phyloP scores from a whole-genome alignment of 92 coral and sea anemone species.

The Zoanthus gigantus region DNA sequence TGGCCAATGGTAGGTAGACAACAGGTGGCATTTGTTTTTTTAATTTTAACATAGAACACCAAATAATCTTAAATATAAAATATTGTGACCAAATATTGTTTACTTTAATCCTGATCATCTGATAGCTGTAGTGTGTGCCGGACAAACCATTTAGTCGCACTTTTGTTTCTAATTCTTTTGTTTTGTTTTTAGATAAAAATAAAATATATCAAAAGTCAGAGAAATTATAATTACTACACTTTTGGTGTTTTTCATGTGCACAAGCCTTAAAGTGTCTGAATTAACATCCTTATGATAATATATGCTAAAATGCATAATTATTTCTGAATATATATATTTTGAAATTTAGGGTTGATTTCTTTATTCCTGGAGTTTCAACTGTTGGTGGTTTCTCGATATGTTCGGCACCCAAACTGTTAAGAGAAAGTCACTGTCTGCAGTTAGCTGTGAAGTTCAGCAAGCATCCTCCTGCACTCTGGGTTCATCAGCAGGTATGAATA shows the following conservation, averaged over 20 bases:
- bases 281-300: background rate
- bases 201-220: too few species aligned
- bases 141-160: too few species aligned
- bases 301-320: background rate
- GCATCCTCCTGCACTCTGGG: conserved; percentile 96
- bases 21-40: background rate
- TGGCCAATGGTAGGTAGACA: conserved; percentile 90
- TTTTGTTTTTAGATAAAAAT: too few species aligned
- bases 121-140: too few species aligned
- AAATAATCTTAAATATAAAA: too few species aligned
- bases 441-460: conserved; percentile 84
- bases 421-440: conserved; percentile 55
- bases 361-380: conserved; percentile 85
- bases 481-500: conserved; percentile 72
- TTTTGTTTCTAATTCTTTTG: too few species aligned
- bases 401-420: conserved; percentile 76
- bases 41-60: background rate
- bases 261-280: too few species aligned
- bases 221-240: too few species aligned
- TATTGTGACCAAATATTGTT: too few species aligned
- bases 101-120: too few species aligned
- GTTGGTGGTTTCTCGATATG: conserved; percentile 96
- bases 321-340: background rate
- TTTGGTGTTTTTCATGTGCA: too few species aligned
- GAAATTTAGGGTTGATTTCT: conserved; percentile 88